Base-by-base conservation (phyloP, 2,797 vertebrate genomes). In the Toxotes lorentzi region DNA sequence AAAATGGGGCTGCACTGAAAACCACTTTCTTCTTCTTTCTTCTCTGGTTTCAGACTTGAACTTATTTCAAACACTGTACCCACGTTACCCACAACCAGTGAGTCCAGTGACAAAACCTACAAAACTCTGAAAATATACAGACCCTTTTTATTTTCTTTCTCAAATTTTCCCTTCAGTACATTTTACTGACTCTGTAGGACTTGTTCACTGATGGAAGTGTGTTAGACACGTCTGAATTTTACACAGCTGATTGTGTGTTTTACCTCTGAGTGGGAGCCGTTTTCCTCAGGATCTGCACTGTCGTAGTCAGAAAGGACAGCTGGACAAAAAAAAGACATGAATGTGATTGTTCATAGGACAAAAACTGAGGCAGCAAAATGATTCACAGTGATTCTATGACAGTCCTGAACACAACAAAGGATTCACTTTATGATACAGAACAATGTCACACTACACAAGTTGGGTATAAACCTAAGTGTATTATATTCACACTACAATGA, bases 301-400 rank as follows among this genome's bases (percentile, higher is more conserved):
- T 99, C 98, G 4, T 99, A 99, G 91, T 99, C 98, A 0, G 98
- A 98, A 64, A 99, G 95, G 56, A 99, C 97, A 0, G 97, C 97
- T 99, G 94, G 0, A 86, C 8, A 2, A 65, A 7, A 27, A 58
- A 6, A 38, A 0, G 23, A 34, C 16, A 16, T 4, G 5, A 30
- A 19, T 3, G 19, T 30, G 8, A 23, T 13, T 4, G 24, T 21
- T 21, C 2, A 19, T 9, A 23, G 1, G 19, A 9, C 1, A 54
- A 4, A 41, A 27, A 14, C 13, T 2, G 30, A 66, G 17, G 17
- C 24, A 40, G 3, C n/a, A 23, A 19, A 12, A 34, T 14, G 24
- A 19, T 10, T 54, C 13, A 41, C 13, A 23, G 34, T 1, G 2
- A 32, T 9, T 40, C n/a, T 53, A 14, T 21, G 23, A 27, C 30